Conservation (phyloP, 2,888 invertebrate species). For the Drosophila cracens region DNA sequence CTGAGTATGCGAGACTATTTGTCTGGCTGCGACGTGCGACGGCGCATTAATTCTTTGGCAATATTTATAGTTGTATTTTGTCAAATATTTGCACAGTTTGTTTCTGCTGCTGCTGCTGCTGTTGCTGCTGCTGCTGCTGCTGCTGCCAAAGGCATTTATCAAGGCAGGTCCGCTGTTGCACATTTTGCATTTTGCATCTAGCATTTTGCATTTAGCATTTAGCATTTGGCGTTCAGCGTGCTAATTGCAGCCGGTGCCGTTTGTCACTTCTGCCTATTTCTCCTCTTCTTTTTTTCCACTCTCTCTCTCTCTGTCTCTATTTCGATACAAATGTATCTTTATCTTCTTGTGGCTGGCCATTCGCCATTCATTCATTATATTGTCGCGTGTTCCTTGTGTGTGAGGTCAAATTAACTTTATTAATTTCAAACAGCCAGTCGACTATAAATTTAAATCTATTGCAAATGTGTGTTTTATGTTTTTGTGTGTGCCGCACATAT, state of each 20-base stretch:
- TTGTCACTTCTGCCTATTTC: constrained; percentile 66
- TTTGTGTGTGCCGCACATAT: constrained; percentile 53
- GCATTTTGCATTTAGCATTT: constrained; percentile 9
- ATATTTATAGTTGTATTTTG: constrained; percentile 82
- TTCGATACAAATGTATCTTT: constrained; percentile 22
- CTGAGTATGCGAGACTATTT: constrained; percentile 54
- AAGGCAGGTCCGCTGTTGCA: constrained; percentile 56
- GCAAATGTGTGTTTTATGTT: constrained; percentile 38
- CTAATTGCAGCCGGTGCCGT: constrained; percentile 74
- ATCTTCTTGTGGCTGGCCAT: constrained; percentile 41
- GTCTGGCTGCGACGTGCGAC: constrained; percentile 55
- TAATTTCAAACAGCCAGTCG: constrained; percentile 70
- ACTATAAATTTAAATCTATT: constrained; percentile 72
- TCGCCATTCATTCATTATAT: constrained; percentile 75
- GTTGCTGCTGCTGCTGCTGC: not conserved
- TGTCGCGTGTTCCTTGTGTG: constrained; percentile 65
- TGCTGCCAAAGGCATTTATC: constrained; percentile 78
- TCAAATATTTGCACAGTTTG: constrained; percentile 82
- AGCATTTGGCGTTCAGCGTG: constrained; percentile 37
- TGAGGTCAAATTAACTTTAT: constrained; percentile 82
- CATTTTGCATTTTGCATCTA: constrained; percentile 31
- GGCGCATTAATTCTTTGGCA: constrained; percentile 80
- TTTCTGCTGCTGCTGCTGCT: constrained; percentile 29
- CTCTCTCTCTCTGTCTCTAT: not conserved
- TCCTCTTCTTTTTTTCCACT: not conserved